These are phyloP conservation scores for Microtus obscurus DNA, from an alignment of 2,797 vertebrate genomes.

Conservation along the genomic window DNA sequence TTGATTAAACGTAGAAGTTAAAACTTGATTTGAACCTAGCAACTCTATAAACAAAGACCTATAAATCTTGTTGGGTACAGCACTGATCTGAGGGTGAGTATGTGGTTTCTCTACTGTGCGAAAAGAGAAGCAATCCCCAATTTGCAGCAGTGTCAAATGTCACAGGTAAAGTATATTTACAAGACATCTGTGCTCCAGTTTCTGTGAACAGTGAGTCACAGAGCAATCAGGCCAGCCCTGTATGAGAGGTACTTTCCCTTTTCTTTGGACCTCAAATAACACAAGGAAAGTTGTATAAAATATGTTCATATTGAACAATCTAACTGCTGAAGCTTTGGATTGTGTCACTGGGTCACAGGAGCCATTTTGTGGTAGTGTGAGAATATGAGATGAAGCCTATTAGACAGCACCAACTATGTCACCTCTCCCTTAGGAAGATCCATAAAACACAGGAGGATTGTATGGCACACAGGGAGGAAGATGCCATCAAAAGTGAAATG, in stretches of 20 bases:
- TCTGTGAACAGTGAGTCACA: not conserved
- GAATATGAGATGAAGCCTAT: not conserved
- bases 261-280: not conserved
- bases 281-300: not conserved
- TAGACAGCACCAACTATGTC: too few relatives aligned
- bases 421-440: too few relatives aligned
- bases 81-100: not conserved
- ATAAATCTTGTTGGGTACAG: not conserved
- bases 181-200: not conserved
- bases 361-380: not conserved
- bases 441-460: not conserved
- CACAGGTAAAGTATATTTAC: not conserved
- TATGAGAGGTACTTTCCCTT: not conserved
- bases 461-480: not conserved
- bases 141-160: not conserved
- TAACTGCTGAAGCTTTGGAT: not conserved
- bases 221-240: not conserved
- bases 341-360: not conserved
- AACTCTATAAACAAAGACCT: not conserved
- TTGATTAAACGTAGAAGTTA: not conserved
- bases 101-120: not conserved
- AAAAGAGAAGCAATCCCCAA: not conserved
- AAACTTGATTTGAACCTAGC: not conserved
- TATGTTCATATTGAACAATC: not conserved
- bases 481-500: not conserved